Conservation (phyloP, 2,888 invertebrate genomes). For the Cylloceria caligata region DNA sequence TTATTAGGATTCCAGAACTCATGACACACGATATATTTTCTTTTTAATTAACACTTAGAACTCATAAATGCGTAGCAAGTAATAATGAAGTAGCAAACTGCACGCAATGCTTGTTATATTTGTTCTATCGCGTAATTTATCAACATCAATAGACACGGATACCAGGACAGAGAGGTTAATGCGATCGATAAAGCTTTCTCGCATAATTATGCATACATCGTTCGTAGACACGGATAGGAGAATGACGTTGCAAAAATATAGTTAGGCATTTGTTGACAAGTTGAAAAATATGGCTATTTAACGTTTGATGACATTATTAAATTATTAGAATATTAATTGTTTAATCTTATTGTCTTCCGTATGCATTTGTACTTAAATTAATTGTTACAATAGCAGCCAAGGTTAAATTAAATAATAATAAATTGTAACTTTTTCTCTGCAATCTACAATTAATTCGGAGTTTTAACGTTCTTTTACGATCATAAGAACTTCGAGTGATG, state of each 20-base stretch:
- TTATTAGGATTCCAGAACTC: neutral
- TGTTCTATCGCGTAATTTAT: conserved; percentile 17
- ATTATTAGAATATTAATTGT: too few relatives aligned
- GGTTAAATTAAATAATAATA: too few relatives aligned
- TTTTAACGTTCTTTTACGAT: too few relatives aligned
- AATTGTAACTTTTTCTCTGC: too few relatives aligned
- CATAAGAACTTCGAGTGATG: too few relatives aligned
- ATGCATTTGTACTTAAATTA: too few relatives aligned
- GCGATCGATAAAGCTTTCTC: neutral
- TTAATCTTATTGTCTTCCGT: too few relatives aligned
- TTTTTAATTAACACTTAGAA: neutral
- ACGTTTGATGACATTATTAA: too few relatives aligned
- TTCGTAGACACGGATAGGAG: neutral
- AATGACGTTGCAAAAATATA: neutral
- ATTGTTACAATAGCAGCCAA: too few relatives aligned
- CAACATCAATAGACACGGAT: neutral
- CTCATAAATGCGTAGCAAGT: neutral
- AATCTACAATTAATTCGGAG: too few relatives aligned
- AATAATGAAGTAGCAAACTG: neutral
- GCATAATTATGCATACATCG: neutral
- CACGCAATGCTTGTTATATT: neutral
- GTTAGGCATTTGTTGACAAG: neutral
- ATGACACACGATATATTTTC: neutral
- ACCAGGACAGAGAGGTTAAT: neutral
- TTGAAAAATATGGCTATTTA: too few relatives aligned